phyloP scores from a whole-genome alignment of 2,888 invertebrate genomes.

The Marasmarcha lunaedactyla region DNA sequence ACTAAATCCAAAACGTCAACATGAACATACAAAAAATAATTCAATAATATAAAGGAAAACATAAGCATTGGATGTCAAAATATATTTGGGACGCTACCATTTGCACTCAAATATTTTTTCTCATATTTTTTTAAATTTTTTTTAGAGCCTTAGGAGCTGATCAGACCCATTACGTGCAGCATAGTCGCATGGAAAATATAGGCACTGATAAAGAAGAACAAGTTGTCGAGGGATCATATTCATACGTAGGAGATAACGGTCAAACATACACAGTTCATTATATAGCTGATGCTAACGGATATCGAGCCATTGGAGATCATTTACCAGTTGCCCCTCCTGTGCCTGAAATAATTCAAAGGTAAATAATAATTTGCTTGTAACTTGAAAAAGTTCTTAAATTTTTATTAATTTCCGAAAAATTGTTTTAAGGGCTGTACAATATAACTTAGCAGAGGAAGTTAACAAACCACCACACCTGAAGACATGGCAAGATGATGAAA shows the following conservation, averaged over 20 bases:
- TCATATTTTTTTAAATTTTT: too few species aligned
- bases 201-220: conserved; percentile 71
- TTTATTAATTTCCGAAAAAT: conserved; percentile 5
- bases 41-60: too few species aligned
- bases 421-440: conserved; percentile 47
- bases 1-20: too few species aligned
- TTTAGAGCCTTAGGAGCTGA: conserved; percentile 60
- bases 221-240: conserved; percentile 73
- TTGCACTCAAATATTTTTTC: too few species aligned
- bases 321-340: conserved; percentile 82
- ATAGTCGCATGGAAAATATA: conserved; percentile 67
- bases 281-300: conserved; percentile 82
- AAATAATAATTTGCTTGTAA: conserved; percentile 7
- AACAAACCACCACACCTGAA: conserved; percentile 45
- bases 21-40: background rate
- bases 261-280: conserved; percentile 74
- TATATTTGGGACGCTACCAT: too few species aligned
- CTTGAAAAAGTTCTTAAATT: background rate
- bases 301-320: conserved; percentile 81
- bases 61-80: too few species aligned
- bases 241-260: conserved; percentile 73
- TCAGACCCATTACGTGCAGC: conserved; percentile 65
- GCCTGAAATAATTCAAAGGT: conserved; percentile 77
- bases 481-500: conserved; percentile 41
- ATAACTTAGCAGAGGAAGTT: conserved; percentile 60